A percentile compares a stretch with the other conserved stretches of the same genome.
Evolutionary conservation across 2,113 vertebrate genomes (phyloP).

Genomic region (Eublepharis macularius): DNA sequence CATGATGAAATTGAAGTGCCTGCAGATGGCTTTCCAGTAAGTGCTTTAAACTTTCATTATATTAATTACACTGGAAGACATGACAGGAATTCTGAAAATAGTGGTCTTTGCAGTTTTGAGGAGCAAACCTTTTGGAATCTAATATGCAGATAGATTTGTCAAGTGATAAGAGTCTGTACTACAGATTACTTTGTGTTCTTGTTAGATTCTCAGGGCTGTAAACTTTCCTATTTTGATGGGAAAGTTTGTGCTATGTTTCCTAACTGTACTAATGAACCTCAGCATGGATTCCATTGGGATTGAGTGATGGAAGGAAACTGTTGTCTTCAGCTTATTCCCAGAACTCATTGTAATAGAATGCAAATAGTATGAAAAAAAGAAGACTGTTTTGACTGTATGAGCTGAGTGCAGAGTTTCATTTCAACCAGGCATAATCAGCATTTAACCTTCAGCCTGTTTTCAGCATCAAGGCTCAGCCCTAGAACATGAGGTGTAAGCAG

Average conservation of each 20-base stretch:
- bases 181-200: not conserved
- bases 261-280: not conserved
- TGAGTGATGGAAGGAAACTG: not conserved
- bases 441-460: not conserved
- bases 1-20: slow-evolving; percentile 82
- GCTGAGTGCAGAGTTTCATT: not conserved
- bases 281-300: not conserved
- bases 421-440: not conserved
- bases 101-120: not conserved
- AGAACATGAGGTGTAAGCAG: not conserved
- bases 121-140: not conserved
- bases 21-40: slow-evolving; percentile 89
- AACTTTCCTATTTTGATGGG: not conserved
- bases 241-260: not conserved
- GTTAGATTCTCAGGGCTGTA: not conserved
- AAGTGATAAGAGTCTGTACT: not conserved
- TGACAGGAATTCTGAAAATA: not conserved
- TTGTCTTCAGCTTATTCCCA: not conserved
- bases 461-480: not conserved
- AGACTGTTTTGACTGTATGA: not conserved
- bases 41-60: slow-evolving; percentile 57
- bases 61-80: slow-evolving; percentile 5
- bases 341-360: not conserved
- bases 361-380: not conserved
- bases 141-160: not conserved